phyloP scores from a whole-genome alignment of 2,888 invertebrate genomes.

The Nemotelus pantherinus region DNA sequence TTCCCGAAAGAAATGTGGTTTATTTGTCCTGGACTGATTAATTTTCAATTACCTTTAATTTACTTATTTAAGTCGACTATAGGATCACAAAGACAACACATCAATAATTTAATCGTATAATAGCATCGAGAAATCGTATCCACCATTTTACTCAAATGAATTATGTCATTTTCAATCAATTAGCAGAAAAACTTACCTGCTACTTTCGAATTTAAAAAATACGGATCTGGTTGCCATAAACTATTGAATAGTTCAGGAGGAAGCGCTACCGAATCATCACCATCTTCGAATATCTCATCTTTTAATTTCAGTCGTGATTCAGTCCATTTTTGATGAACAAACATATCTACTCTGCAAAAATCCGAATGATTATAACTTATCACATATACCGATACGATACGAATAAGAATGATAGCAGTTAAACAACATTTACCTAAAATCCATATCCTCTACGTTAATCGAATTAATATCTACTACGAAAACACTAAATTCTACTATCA shows the following conservation, averaged over 20 bases:
- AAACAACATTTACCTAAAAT: slow-evolving; percentile 74
- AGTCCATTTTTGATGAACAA: slow-evolving; percentile 82
- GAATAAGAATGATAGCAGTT: neutral
- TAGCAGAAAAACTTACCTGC: slow-evolving; percentile 69
- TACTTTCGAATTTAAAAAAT: slow-evolving; percentile 85
- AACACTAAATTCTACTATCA: slow-evolving; percentile 81
- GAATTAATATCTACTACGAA: slow-evolving; percentile 88
- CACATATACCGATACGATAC: neutral
- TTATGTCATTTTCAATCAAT: no score
- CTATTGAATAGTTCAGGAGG: slow-evolving; percentile 84
- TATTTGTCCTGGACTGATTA: no score
- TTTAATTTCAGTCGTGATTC: slow-evolving; percentile 80
- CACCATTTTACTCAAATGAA: no score
- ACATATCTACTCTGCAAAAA: slow-evolving; percentile 80
- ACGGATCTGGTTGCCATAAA: slow-evolving; percentile 89
- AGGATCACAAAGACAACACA: no score
- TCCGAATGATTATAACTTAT: slow-evolving; percentile 17
- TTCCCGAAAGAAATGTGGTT: no score
- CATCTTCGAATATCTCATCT: slow-evolving; percentile 81
- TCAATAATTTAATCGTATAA: no score
- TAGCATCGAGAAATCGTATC: no score
- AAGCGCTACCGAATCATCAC: slow-evolving; percentile 81
- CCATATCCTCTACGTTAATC: slow-evolving; percentile 89
- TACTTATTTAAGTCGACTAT: no score
- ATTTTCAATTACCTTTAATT: no score